phyloP scores from a whole-genome alignment of 2,888 invertebrate genomes.

The Agrochola litura region DNA sequence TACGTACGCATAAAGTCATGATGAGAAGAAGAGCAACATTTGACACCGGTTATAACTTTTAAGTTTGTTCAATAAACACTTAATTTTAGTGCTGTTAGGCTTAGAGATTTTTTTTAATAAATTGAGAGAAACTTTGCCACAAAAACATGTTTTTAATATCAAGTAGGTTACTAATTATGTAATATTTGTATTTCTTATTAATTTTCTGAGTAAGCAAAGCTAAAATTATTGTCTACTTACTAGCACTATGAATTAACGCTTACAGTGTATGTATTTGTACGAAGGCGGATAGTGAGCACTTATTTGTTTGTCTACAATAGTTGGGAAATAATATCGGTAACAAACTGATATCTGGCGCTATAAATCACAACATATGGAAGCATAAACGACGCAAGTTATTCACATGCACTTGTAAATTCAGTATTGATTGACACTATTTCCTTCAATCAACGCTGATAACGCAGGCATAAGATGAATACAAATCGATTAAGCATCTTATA shows the following conservation, averaged over 20 bases:
- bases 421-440: not conserved
- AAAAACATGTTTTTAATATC: not conserved
- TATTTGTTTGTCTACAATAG: constrained; percentile 2
- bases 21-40: not conserved
- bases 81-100: too few relatives aligned
- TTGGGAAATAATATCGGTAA: not conserved
- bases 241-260: constrained; percentile 20
- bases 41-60: not conserved
- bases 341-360: not conserved
- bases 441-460: constrained; percentile 1
- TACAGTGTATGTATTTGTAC: not conserved
- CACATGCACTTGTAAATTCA: not conserved
- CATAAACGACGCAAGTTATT: not conserved
- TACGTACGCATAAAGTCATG: not conserved
- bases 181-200: constrained; percentile 30
- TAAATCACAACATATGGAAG: not conserved
- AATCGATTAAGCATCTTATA: not conserved
- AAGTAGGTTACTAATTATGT: constrained; percentile 21
- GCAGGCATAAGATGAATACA: constrained; percentile 3
- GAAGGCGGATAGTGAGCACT: not conserved
- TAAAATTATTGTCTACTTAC: constrained; percentile 1
- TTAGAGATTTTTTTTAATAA: not conserved
- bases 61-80: not conserved
- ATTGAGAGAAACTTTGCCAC: constrained; percentile 12
- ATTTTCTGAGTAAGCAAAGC: constrained; percentile 30